These are phyloP conservation scores for Salmo trutta DNA, from an alignment of 2,797 vertebrate species.

Conservation along the genomic window DNA sequence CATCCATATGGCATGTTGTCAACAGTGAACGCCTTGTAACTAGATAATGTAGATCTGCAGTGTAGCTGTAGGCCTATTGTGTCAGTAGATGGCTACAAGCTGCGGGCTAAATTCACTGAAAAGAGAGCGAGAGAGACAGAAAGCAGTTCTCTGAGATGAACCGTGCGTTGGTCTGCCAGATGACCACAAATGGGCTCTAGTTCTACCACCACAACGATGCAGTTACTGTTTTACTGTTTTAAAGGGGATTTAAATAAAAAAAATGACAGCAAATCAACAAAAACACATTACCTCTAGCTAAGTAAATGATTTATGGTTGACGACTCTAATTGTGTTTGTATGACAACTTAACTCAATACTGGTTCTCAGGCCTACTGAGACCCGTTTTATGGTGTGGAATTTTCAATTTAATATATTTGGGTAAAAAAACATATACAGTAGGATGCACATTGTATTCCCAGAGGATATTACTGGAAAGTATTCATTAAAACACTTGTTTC, in stretches of 20 bases:
- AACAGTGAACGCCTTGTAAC: too few species aligned
- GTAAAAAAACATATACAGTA: too few species aligned
- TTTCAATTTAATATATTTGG: too few species aligned
- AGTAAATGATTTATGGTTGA: neutral
- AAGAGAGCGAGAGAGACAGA: neutral
- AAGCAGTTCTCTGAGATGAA: neutral
- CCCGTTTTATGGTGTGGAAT: too few species aligned
- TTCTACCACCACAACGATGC: neutral
- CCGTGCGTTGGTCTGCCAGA: neutral
- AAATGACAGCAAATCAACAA: neutral
- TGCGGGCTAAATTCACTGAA: neutral
- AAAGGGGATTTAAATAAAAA: neutral
- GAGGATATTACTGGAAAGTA: too few species aligned
- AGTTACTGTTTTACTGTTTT: constrained; percentile 13
- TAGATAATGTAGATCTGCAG: too few species aligned
- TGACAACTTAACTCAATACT: neutral
- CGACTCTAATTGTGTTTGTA: neutral
- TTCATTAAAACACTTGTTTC: too few species aligned
- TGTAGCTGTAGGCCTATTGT: too few species aligned
- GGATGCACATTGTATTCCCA: too few species aligned
- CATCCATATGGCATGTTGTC: too few species aligned
- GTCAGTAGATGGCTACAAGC: neutral
- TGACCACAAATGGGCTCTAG: neutral
- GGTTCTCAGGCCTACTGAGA: too few species aligned
- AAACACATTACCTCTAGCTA: constrained; percentile 10